These are phyloP conservation scores for Scaptomyza graminum DNA, from an alignment of 1,140 invertebrate species.

Conservation along the genomic window DNA sequence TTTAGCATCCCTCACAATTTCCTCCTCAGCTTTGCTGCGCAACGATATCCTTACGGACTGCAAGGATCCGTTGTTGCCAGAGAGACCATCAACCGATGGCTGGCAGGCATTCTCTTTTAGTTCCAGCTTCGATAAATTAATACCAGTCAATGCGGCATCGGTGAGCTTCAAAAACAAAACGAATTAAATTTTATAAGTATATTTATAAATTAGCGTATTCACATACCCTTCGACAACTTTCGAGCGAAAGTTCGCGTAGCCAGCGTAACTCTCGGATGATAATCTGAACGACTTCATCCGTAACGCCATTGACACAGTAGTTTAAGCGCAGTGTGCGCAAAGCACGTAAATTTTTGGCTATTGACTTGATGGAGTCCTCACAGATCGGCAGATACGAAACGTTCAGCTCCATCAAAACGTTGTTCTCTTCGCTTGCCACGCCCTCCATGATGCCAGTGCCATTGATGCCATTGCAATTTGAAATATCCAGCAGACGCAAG, in stretches of 20 bases:
- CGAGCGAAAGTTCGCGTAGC: conserved; percentile 86
- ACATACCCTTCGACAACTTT: conserved; percentile 87
- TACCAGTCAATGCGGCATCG: conserved; percentile 88
- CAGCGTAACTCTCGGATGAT: conserved; percentile 87
- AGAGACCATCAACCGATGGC: conserved; percentile 31
- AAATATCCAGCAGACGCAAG: conserved; percentile 87
- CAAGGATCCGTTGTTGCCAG: conserved; percentile 11
- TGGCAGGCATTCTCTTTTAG: conserved; percentile 62
- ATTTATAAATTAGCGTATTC: not conserved
- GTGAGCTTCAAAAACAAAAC: conserved; percentile 67
- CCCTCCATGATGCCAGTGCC: conserved; percentile 86
- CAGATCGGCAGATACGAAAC: conserved; percentile 87
- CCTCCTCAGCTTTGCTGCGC: conserved; percentile 87
- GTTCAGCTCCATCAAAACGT: conserved; percentile 85
- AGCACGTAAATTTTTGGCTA: conserved; percentile 85
- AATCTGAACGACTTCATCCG: conserved; percentile 87
- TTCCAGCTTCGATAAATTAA: conserved; percentile 84
- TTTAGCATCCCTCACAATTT: conserved; percentile 87
- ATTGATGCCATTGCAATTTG: conserved; percentile 87
- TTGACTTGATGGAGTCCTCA: conserved; percentile 86
- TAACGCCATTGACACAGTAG: conserved; percentile 88
- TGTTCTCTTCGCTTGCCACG: conserved; percentile 85
- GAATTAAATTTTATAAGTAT: not conserved
- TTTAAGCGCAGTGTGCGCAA: conserved; percentile 87
- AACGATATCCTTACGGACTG: conserved; percentile 85